phyloP scores from a whole-genome alignment of 2,113 vertebrate genomes.

The Neopipo cinnamomea region DNA sequence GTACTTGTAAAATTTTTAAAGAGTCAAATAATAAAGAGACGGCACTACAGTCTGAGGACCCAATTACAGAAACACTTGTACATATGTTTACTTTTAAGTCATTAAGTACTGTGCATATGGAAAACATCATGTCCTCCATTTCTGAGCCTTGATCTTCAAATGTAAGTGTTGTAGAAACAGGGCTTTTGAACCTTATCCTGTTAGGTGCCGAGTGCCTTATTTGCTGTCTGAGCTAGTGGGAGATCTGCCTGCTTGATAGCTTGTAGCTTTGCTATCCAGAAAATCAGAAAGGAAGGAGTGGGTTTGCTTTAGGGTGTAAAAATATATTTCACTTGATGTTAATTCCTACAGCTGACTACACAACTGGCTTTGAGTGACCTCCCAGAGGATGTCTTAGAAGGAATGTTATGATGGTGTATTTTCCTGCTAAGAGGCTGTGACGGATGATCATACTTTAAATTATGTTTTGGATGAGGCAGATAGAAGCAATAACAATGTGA shows the following conservation, averaged over 20 bases:
- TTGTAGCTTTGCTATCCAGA: not conserved
- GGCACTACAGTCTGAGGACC: slow-evolving; percentile 19
- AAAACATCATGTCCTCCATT: slow-evolving; percentile 34
- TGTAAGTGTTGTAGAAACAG: slow-evolving; percentile 9
- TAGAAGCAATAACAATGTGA: not conserved
- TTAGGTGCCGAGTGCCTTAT: not conserved
- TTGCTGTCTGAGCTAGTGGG: not conserved
- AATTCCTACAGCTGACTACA: not conserved
- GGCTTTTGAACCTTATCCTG: not conserved
- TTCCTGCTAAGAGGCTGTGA: not conserved
- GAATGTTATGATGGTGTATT: not conserved
- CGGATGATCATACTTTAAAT: not conserved
- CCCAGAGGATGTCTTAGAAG: slow-evolving; percentile 4
- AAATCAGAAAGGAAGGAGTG: not conserved
- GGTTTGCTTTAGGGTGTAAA: slow-evolving; percentile 15
- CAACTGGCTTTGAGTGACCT: not conserved
- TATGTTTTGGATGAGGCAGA: not conserved
- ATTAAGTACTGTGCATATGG: slow-evolving; percentile 37
- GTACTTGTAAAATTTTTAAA: not conserved
- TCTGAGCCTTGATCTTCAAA: slow-evolving; percentile 51
- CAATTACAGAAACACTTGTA: slow-evolving; percentile 39
- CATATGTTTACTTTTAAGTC: slow-evolving; percentile 54
- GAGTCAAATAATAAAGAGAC: slow-evolving; percentile 9
- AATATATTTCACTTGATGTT: not conserved
- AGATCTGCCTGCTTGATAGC: not conserved